phyloP scores from a whole-genome alignment of 2,113 vertebrate species.

The Heteronetta atricapilla region DNA sequence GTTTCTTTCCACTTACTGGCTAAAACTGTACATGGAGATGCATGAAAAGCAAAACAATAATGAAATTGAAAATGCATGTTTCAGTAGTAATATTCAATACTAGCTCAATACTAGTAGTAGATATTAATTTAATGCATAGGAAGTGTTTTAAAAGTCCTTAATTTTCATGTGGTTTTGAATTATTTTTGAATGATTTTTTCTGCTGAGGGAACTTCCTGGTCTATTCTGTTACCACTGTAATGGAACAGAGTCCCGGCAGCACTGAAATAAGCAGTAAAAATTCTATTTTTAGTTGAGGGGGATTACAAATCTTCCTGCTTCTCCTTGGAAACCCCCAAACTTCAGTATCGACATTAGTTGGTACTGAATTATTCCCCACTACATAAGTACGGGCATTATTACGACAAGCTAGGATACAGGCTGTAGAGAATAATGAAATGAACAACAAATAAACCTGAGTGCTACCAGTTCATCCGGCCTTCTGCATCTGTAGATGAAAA shows the following conservation, averaged over 20 bases:
- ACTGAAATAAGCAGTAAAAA: background rate
- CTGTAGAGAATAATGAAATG: background rate
- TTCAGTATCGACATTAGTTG: background rate
- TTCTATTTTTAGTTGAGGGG: background rate
- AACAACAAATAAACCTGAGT: background rate
- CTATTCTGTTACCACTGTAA: background rate
- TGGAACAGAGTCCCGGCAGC: background rate
- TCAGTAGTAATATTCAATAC: too few relatives aligned
- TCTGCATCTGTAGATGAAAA: background rate
- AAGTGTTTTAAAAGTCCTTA: background rate
- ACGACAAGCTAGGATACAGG: background rate
- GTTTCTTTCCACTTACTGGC: background rate
- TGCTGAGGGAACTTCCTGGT: background rate
- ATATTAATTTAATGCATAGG: background rate
- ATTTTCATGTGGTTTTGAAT: background rate
- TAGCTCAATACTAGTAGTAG: background rate
- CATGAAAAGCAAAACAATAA: background rate
- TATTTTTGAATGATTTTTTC: background rate
- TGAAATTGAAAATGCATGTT: background rate
- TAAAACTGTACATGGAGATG: background rate
- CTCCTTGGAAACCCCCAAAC: background rate
- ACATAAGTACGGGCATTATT: background rate
- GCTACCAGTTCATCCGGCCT: background rate
- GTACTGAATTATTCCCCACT: background rate
- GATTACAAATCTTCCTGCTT: background rate